Conservation (phyloP, 2,797 vertebrate genomes). For the Lepilemur ruficaudatus region DNA sequence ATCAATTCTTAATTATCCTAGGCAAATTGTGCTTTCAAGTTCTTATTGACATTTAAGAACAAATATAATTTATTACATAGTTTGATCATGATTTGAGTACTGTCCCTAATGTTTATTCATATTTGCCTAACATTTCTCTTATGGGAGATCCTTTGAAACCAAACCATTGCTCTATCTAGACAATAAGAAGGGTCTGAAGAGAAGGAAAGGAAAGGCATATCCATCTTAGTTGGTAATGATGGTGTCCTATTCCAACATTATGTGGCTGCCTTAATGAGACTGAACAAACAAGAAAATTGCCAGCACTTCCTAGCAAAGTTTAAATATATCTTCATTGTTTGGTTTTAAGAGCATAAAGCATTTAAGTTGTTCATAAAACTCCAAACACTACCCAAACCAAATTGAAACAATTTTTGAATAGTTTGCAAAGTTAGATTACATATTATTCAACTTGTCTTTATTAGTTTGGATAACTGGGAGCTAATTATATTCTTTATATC, state of each 20-base stretch:
- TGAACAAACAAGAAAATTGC: neutral
- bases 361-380: neutral
- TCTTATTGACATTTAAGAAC: conserved; percentile 53
- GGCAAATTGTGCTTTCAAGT: conserved; percentile 52
- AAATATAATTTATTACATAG: conserved; percentile 51
- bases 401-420: neutral
- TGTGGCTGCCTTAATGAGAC: neutral
- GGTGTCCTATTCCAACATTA: neutral
- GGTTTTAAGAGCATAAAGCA: neutral
- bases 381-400: neutral
- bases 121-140: conserved; percentile 11
- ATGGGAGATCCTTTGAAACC: neutral
- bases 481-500: neutral
- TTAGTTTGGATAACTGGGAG: neutral
- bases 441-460: neutral
- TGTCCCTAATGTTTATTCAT: conserved; percentile 49
- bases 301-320: neutral
- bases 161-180: neutral
- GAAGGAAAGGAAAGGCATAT: neutral
- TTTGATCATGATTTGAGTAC: conserved; percentile 52
- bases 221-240: neutral
- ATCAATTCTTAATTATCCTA: conserved; percentile 57
- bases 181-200: neutral
- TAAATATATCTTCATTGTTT: neutral
- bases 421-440: neutral